A percentile compares a stretch with the other conserved stretches of the same genome.
Evolutionary conservation across 2,113 vertebrate species (phyloP).

Genomic region (Columbina picui): DNA sequence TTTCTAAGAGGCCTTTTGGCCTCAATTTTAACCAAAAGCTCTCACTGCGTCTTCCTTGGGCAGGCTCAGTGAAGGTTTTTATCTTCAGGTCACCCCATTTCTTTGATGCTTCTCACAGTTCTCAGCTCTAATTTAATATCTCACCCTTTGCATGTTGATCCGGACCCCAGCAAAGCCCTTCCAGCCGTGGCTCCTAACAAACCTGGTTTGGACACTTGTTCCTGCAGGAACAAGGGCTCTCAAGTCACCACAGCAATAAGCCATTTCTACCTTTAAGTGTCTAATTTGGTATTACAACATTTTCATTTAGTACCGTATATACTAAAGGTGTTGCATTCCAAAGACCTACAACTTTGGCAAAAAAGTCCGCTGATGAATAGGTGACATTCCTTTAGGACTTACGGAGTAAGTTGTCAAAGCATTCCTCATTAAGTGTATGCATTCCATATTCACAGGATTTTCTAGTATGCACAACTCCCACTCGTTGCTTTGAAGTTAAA

Average conservation of each 20-base stretch:
- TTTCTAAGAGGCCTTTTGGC: not conserved
- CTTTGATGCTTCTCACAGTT: not conserved
- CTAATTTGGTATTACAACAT: not conserved
- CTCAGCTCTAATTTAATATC: not conserved
- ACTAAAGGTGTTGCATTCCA: not conserved
- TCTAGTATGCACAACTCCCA: not conserved
- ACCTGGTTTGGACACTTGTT: not conserved
- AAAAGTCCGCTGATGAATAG: not conserved
- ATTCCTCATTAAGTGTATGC: not conserved
- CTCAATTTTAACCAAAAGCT: not conserved
- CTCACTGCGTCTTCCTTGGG: not conserved
- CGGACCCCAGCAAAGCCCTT: not conserved
- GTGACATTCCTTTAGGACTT: not conserved
- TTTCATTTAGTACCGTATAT: not conserved
- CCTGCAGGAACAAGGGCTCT: not conserved
- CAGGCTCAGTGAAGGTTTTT: not conserved
- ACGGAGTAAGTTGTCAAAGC: not conserved
- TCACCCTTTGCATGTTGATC: not conserved
- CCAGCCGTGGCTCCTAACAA: not conserved
- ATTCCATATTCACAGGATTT: not conserved
- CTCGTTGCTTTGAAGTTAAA: not conserved
- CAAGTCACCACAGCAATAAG: not conserved
- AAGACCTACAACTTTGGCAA: not conserved
- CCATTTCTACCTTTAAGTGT: not conserved
- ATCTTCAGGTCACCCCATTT: not conserved